Base-by-base conservation (phyloP, 1,140 invertebrate species). In the Paracyclopina nana region DNA sequence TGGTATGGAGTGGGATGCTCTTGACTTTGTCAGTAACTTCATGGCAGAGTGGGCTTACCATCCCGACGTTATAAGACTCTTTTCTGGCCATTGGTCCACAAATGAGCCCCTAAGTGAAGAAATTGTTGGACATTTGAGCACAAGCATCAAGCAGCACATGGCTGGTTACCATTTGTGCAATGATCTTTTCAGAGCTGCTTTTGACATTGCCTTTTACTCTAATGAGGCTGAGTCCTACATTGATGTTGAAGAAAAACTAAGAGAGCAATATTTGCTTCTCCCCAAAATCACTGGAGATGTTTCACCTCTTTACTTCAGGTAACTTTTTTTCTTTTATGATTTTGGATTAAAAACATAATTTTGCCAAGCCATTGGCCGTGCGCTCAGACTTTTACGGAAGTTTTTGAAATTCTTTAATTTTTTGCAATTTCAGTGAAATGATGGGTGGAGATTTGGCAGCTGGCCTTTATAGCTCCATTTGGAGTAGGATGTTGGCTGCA, bases 1-100 rank as follows among this genome's bases (percentile, higher is more conserved):
- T 1, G 86, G 85, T 61, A 72, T 92, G 0, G 87, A 94, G 66
- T 90, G 82, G 82, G 90, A 94, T 65, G 79, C 80, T 9, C 74
- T 79, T 0, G 75, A 79, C 60, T 73, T 88, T 0, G 77, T 77
- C 38, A 73, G 78, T 1, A 69, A 82, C 58, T 80, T 92, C 41
- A 74, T 94, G 72, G 70, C 71, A 11, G 76, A 81, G 61, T 87
- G 81, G 76, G 63, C 87, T 0, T 76, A 77, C 55, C 76, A 86
- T 59, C 72, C 76, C 25, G 62, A 70, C 1, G 72, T 77, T 1
- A 65, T 91, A 11, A 53, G 59, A 18, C 66, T 64, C 6, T 70
- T 92, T 25, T 79, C 77, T 20, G 66, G 70, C 5, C 84, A 94
- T 64, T 77, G 75, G 55, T 66, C 73, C 53, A 83, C 73, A 12